phyloP scores from a whole-genome alignment of 2,113 vertebrate species.

The Grammomys surdaster region DNA sequence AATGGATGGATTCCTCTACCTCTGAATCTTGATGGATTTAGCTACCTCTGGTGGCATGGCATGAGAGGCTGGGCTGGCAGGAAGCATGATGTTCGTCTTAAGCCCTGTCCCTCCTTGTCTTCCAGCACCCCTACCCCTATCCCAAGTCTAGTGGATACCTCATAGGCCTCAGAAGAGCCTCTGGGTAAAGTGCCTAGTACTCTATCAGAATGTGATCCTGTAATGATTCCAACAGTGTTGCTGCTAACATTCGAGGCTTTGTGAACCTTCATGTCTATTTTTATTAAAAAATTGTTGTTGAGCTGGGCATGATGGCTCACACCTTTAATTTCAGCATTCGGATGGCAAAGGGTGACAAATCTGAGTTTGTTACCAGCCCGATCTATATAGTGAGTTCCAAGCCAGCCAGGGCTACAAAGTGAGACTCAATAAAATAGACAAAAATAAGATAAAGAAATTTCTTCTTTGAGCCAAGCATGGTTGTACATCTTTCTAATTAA shows the following conservation, averaged over 20 bases:
- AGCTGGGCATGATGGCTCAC: neutral
- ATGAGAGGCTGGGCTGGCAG: neutral
- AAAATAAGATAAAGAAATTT: neutral
- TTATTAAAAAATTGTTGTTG: neutral
- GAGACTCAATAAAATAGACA: neutral
- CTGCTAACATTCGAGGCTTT: neutral
- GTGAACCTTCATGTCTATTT: neutral
- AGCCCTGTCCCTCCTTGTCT: neutral
- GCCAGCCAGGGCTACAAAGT: neutral
- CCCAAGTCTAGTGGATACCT: neutral
- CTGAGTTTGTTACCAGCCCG: neutral
- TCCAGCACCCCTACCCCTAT: neutral
- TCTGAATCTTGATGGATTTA: neutral
- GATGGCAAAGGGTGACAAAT: neutral
- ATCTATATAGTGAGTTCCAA: neutral
- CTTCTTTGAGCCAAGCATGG: neutral
- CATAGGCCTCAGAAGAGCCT: neutral
- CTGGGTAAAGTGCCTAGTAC: neutral
- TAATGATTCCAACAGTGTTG: neutral
- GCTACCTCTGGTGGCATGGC: neutral
- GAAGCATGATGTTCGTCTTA: neutral
- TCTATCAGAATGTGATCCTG: neutral
- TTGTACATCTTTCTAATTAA: neutral
- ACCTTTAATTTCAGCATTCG: neutral
- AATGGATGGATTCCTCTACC: neutral